Evolutionary conservation across 1,140 invertebrate genomes (phyloP), one percentile per base, ranked within the genome.

Genomic region (Philaenus spumarius): DNA sequence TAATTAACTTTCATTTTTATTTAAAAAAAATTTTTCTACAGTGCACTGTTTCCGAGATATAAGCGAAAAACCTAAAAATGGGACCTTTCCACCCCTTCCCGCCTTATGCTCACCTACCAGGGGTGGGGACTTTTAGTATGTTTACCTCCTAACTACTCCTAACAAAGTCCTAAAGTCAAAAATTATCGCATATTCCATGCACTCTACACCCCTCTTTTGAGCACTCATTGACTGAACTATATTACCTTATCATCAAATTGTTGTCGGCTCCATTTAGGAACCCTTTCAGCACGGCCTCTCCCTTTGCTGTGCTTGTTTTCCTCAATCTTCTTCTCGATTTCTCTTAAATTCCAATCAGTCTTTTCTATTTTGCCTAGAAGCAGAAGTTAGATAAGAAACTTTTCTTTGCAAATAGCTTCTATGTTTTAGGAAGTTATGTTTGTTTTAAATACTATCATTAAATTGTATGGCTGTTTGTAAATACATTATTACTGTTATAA

Each of bases 301-400:
- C 80, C 76, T 62, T 82, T 78, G 17, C 85, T 82, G 67, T 87
- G 79, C 70, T 87, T 86, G 64, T 87, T 93, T 71, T 93, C 86
- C 65, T 87, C 81, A 6, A 93, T 92, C 75, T 95, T 93, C 65
- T 91, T 88, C 67, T 94, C 90, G 22, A 95, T 91, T 70, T 90
- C 84, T 62, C 89, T 88, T 2, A 95, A 83, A 73, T 95, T 93
- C 93, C 93, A 96, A 74, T 96, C 93, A 40, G 82, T 88, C 62
- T 86, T 86, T 67, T 93, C 89, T 53, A 95, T 90, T 77, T 91
- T 92, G 63, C 90, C 80, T 80, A 46, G 56, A 55, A 54, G 50
- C 58, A 17, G 40, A 24, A 55, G 53, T 23, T n/a, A n/a, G n/a
- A n/a, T n/a, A n/a, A n/a, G n/a, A n/a, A n/a, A n/a, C n/a, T n/a